A percentile compares a stretch with the other conserved stretches of the same genome.
These are phyloP conservation scores for Physella acuta DNA, from an alignment of 1,140 invertebrate genomes.

Conservation along the genomic window DNA sequence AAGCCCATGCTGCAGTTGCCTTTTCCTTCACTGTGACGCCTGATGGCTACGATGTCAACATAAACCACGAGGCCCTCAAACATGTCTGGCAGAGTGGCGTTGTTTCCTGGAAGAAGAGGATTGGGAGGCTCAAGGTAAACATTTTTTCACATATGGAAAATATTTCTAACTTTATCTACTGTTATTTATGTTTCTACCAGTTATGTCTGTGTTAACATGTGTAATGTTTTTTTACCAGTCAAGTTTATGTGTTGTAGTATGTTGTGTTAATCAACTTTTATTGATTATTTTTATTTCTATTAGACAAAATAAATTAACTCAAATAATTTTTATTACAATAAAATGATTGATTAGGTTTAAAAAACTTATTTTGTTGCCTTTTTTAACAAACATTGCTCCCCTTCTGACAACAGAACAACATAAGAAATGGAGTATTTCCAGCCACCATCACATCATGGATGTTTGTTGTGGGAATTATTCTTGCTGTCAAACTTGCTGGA, in stretches of 20 bases:
- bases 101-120: slow-evolving; percentile 89
- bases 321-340: no score
- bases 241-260: no score
- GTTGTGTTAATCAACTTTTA: not conserved
- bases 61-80: slow-evolving; percentile 83
- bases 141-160: no score
- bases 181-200: not conserved
- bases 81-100: slow-evolving; percentile 81
- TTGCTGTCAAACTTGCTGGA: slow-evolving; percentile 77
- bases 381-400: not conserved
- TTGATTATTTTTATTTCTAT: no score
- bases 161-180: not conserved
- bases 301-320: no score
- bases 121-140: slow-evolving; percentile 64
- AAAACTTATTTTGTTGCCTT: not conserved
- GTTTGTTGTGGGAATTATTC: slow-evolving; percentile 76
- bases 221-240: not conserved
- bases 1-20: slow-evolving; percentile 96
- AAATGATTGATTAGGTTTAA: no score
- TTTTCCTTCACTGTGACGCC: slow-evolving; percentile 97
- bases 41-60: slow-evolving; percentile 93
- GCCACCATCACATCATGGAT: slow-evolving; percentile 85
- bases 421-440: slow-evolving; percentile 92
- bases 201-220: not conserved
- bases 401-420: slow-evolving; percentile 89